Base-by-base conservation (phyloP, 2,113 vertebrate species). In the Crotophaga sulcirostris region DNA sequence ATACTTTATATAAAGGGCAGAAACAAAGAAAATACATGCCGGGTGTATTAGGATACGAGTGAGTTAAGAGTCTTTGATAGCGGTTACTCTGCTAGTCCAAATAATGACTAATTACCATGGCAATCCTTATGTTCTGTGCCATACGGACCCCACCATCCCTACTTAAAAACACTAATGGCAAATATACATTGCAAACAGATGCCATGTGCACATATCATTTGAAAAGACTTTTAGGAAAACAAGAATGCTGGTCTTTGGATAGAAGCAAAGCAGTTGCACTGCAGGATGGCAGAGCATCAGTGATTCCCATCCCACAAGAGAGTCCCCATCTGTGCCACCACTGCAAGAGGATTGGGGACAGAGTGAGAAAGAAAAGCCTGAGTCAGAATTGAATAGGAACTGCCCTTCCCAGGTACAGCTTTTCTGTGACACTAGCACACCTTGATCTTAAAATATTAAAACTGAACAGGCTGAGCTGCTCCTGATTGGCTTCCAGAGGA, bases 121-220 rank as follows among this genome's bases (percentile, higher is more conserved):
- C 90, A 95, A 91, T 97, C 90, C 89, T 97, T 96, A 96, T 96
- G 95, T 94, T 97, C 86, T 76, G 63, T 95, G 94, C 95, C 95
- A 95, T 96, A 97, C 90, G 92, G 93, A 76, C 89, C 94, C 89
- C 82, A 87, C 89, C 92, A 45, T 92, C 69, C 90, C 82, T 91
- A 56, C 89, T 96, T 69, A 87, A 96, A 95, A 96, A 91, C 94
- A 94, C 70, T 94, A 94, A 75, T 96, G 95, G 90, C 93, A 96
- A 95, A 97, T 96, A 97, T 93, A 92, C 92, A 94, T 96, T 87
- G 89, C 90, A 94, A 96, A 96, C 92, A 97, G 94, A 97, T 97
- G 95, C 93, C 90, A 88, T 90, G 94, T 87, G 85, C 89, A 94
- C 80, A 66, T 93, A 89, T 87, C 86, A 66, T 97, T 92, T 91